Evolutionary conservation across 1,140 invertebrate genomes (phyloP).

Genomic region (Pectinophora gossypiella): DNA sequence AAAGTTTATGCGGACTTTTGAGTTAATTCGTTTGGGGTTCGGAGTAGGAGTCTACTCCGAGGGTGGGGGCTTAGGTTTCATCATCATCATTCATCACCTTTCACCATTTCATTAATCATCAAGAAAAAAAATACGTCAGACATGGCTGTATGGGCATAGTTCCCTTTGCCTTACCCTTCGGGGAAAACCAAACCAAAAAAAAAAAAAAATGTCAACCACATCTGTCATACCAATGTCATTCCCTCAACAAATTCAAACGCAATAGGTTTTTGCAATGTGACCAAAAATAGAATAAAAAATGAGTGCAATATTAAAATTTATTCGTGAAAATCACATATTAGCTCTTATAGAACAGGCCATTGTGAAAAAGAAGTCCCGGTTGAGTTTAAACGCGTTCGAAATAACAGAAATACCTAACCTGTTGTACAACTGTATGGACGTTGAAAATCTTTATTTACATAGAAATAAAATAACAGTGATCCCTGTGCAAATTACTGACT

Average conservation of each 20-base stretch:
- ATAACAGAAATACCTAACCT: constrained; percentile 74
- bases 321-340: constrained; percentile 78
- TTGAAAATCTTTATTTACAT: constrained; percentile 77
- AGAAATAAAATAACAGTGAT: constrained; percentile 76
- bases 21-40: too few species aligned
- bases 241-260: constrained; percentile 48
- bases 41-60: too few species aligned
- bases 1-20: too few species aligned
- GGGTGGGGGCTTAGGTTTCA: too few species aligned
- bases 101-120: too few species aligned
- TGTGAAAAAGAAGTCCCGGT: constrained; percentile 71
- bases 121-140: too few species aligned
- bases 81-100: too few species aligned
- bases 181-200: too few species aligned
- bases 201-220: constrained; percentile 10
- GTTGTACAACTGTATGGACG: constrained; percentile 71
- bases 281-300: constrained; percentile 66
- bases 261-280: constrained; percentile 50
- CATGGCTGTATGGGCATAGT: too few species aligned
- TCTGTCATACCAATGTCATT: constrained; percentile 3
- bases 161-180: too few species aligned
- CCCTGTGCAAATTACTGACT: constrained; percentile 52
- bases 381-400: constrained; percentile 77
- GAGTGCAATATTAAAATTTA: constrained; percentile 78
- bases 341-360: constrained; percentile 78